Percentiles rank a stretch among this genome's conserved stretches.
Evolutionary conservation across 2,797 vertebrate species (phyloP).

Genomic region (Halcyon leucocephala): DNA sequence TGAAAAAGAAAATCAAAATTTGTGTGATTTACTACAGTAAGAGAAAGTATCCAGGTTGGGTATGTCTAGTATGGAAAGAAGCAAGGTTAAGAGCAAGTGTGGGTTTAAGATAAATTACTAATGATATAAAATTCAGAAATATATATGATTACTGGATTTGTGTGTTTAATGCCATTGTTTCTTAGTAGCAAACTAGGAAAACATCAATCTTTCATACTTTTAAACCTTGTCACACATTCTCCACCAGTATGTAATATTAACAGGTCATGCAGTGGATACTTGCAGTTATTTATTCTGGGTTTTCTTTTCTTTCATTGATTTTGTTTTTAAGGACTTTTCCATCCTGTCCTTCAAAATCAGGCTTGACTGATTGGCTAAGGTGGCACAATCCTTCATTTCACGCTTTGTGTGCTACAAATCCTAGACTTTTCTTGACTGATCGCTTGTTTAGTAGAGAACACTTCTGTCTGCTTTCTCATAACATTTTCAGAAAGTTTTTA

Average conservation of each 20-base stretch:
- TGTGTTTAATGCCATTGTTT: neutral
- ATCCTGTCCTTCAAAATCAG: neutral
- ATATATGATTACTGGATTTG: neutral
- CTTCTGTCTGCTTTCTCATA: neutral
- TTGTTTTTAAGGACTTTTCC: neutral
- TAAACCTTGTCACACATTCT: neutral
- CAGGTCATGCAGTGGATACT: neutral
- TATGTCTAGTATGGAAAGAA: neutral
- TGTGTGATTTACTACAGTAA: neutral
- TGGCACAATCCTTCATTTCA: neutral
- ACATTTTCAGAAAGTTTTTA: neutral
- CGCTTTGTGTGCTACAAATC: neutral
- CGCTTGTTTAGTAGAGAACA: neutral
- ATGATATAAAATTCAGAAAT: neutral
- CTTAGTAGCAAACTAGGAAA: neutral
- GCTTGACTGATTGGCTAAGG: neutral
- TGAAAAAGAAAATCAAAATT: neutral
- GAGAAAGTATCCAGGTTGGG: neutral
- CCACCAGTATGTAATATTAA: neutral
- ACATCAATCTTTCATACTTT: neutral
- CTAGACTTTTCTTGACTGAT: neutral
- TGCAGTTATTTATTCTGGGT: neutral
- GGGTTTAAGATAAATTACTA: neutral
- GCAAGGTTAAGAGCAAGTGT: accelerated
- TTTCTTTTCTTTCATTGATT: neutral